Conservation (phyloP, 2,888 invertebrate genomes). For the Cremastinae sp. region DNA sequence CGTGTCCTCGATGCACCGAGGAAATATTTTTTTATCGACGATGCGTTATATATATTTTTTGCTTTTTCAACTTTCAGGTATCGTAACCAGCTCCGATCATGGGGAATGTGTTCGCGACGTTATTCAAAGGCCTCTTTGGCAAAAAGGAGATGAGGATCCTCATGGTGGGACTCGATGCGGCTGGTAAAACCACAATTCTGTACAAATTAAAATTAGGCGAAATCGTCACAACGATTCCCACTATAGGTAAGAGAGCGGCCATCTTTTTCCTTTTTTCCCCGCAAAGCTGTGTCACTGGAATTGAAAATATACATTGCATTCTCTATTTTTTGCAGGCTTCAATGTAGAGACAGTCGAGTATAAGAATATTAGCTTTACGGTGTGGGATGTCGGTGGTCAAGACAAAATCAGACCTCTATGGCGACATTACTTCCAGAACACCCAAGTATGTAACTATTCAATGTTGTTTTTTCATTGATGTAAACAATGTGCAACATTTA, state of each 20-base stretch:
- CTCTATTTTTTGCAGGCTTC: conserved; percentile 86
- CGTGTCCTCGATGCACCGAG: too few species aligned
- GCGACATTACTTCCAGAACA: conserved; percentile 99
- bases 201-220: conserved; percentile 99
- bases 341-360: conserved; percentile 99
- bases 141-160: conserved; percentile 99
- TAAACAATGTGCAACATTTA: too few species aligned
- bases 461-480: conserved; percentile 4
- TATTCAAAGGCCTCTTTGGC: conserved; percentile 99
- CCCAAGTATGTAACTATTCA: conserved; percentile 86
- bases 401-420: conserved; percentile 98
- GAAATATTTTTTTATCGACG: too few species aligned
- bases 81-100: conserved; percentile 85
- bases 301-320: conserved; percentile 19
- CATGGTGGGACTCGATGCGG: conserved; percentile 99
- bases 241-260: conserved; percentile 90
- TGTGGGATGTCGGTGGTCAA: conserved; percentile 99
- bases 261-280: conserved; percentile 28
- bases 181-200: conserved; percentile 99
- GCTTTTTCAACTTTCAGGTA: conserved; percentile 80
- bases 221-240: conserved; percentile 99
- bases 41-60: neutral
- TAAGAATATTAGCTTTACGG: conserved; percentile 99
- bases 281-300: conserved; percentile 12
- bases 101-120: conserved; percentile 98